phyloP scores from a whole-genome alignment of 2,888 invertebrate species.

The Catocala fraxini region DNA sequence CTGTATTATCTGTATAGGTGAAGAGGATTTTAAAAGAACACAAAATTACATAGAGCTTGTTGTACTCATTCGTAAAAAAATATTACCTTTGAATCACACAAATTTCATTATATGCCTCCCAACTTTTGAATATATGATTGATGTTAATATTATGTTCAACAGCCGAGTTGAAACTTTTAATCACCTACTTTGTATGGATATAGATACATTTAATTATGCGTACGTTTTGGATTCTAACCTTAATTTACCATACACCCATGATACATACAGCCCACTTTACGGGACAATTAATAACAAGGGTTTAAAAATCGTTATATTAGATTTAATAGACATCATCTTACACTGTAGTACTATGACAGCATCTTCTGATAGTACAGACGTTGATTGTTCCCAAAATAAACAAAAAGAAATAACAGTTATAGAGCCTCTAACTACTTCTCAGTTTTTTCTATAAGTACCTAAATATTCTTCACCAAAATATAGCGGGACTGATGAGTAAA shows the following conservation, averaged over 20 bases:
- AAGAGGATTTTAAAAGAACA: neutral
- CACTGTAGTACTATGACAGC: neutral
- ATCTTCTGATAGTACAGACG: too few relatives aligned
- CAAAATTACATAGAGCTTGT: neutral
- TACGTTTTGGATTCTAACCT: constrained; percentile 3
- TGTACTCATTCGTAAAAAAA: neutral
- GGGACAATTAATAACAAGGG: neutral
- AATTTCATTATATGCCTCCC: neutral
- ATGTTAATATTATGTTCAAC: constrained; percentile 6
- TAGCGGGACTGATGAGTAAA: too few relatives aligned
- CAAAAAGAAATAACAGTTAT: neutral
- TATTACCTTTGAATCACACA: neutral
- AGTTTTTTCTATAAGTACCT: constrained; percentile 1
- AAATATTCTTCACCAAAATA: neutral
- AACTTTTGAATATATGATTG: neutral
- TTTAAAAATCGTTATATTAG: neutral
- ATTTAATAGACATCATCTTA: neutral
- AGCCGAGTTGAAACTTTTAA: constrained; percentile 8
- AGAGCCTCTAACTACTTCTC: neutral
- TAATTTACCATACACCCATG: neutral
- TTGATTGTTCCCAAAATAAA: constrained; percentile 2
- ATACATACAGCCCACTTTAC: neutral
- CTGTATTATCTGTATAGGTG: neutral
- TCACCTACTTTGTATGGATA: constrained; percentile 9
- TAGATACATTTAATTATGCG: constrained; percentile 7